phyloP scores from a whole-genome alignment of 2,888 invertebrate species.

The Drosophila paramelanica region DNA sequence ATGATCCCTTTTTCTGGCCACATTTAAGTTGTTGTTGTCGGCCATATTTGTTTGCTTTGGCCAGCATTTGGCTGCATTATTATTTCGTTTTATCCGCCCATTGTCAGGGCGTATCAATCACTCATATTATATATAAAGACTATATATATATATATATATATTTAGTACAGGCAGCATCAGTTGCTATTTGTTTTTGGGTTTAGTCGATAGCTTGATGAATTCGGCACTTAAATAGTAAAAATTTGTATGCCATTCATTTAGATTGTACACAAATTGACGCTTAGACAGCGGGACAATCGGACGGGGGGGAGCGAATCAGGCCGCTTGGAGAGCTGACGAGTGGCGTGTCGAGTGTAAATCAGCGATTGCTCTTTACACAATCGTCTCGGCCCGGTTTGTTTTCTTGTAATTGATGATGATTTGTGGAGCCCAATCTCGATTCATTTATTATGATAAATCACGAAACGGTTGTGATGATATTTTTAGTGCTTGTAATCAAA shows the following conservation, averaged over 20 bases:
- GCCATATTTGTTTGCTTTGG: conserved; percentile 71
- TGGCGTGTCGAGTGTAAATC: conserved; percentile 52
- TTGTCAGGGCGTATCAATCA: conserved; percentile 75
- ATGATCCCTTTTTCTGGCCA: conserved; percentile 52
- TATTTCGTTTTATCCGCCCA: conserved; percentile 50
- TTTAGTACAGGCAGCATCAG: conserved; percentile 10
- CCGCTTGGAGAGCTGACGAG: background rate
- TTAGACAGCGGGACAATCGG: background rate
- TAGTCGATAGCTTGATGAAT: conserved; percentile 54
- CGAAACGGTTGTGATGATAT: conserved; percentile 64
- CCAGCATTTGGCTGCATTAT: conserved; percentile 58
- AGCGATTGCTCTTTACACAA: conserved; percentile 55
- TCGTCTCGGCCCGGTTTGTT: conserved; percentile 18
- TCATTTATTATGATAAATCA: conserved; percentile 82
- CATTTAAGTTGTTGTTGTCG: conserved; percentile 28
- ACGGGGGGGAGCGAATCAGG: background rate
- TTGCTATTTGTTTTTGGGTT: conserved; percentile 28
- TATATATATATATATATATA: conserved; percentile 9
- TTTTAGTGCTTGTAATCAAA: conserved; percentile 79
- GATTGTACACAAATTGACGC: conserved; percentile 61
- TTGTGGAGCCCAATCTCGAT: conserved; percentile 42
- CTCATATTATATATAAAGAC: conserved; percentile 49
- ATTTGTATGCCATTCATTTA: conserved; percentile 80
- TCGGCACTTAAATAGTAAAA: conserved; percentile 68
- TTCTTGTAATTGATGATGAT: conserved; percentile 74